phyloP scores from a whole-genome alignment of 2,888 invertebrate species.

The Crioceris asparagi region DNA sequence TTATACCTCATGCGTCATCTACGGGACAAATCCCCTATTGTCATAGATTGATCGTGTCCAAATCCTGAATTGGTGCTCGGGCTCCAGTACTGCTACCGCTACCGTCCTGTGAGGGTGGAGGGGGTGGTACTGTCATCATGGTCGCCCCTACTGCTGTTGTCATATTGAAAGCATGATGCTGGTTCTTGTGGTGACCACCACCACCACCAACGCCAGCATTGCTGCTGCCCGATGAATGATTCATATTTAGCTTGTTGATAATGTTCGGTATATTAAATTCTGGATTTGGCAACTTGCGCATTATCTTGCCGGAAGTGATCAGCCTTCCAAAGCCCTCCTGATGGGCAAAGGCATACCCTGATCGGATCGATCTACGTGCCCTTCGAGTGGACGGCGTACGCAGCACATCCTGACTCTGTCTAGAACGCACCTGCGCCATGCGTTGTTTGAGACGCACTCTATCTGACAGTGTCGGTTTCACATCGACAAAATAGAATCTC shows the following conservation, averaged over 20 bases:
- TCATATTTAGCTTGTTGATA: slow-evolving; percentile 40
- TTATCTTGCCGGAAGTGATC: slow-evolving; percentile 94
- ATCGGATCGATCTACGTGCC: slow-evolving; percentile 75
- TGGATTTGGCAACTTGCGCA: slow-evolving; percentile 72
- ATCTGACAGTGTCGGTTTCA: slow-evolving; percentile 85
- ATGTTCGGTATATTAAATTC: slow-evolving; percentile 61
- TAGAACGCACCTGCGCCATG: slow-evolving; percentile 54
- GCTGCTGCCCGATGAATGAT: slow-evolving; percentile 17
- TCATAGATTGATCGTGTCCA: slow-evolving; percentile 61
- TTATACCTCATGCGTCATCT: slow-evolving; percentile 6
- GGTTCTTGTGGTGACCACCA: slow-evolving; percentile 7
- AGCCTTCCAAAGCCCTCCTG: slow-evolving; percentile 94
- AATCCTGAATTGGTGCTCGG: slow-evolving; percentile 60
- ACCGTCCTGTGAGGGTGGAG: not conserved
- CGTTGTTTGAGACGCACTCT: slow-evolving; percentile 76
- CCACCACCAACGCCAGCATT: slow-evolving; percentile 9
- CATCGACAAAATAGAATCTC: slow-evolving; percentile 89
- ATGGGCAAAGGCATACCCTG: slow-evolving; percentile 98
- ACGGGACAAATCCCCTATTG: slow-evolving; percentile 9
- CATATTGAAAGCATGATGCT: slow-evolving; percentile 4
- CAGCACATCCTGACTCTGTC: slow-evolving; percentile 66
- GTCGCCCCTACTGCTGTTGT: slow-evolving; percentile 19
- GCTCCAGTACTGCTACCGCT: not conserved
- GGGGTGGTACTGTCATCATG: slow-evolving; percentile 9
- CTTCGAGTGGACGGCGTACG: slow-evolving; percentile 81